Evolutionary conservation across 2,797 vertebrate species (phyloP), one percentile per base, ranked within the genome.

Genomic region (Myripristis jacobus): DNA sequence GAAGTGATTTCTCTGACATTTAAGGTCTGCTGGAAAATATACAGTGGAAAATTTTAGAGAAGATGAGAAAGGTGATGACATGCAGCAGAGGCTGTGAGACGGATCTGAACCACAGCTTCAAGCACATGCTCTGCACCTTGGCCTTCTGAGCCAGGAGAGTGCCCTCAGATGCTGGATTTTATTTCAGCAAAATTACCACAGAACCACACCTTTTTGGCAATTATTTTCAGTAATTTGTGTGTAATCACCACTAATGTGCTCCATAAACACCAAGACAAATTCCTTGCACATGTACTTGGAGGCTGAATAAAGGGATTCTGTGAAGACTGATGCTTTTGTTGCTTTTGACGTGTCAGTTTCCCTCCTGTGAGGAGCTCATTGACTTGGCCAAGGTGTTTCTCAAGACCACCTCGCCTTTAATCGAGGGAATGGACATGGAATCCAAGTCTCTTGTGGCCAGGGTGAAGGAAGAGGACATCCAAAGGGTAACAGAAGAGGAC

Each of bases 271-370:
- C n/a, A n/a, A n/a, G n/a, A n/a, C n/a, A n/a, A n/a, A n/a, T n/a
- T n/a, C n/a, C n/a, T n/a, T n/a, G n/a, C n/a, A n/a, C n/a, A n/a
- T n/a, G n/a, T n/a, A n/a, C n/a, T n/a, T n/a, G n/a, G n/a, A n/a
- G n/a, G n/a, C n/a, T n/a, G n/a, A n/a, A n/a, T 3, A 48, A 21
- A 7, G 18, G 8, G 46, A 21, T n/a, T 11, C 27, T n/a, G 10
- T n/a, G 4, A n/a, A 56, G 21, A 29, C 31, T 41, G 15, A 16
- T 52, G 0, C 18, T 24, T 12, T 3, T 19, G 25, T 43, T 16
- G 16, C 29, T 48, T 43, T 41, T 36, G 0, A n/a, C n/a, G n/a
- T n/a, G n/a, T 58, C 75, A 95, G 92, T 68, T 88, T 15, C 77
- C 62, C 0, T 84, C 79, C 5, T 69, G 67, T 44, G 82, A 81